phyloP scores from a whole-genome alignment of 2,797 vertebrate species.

The Halcyon chelicuti region DNA sequence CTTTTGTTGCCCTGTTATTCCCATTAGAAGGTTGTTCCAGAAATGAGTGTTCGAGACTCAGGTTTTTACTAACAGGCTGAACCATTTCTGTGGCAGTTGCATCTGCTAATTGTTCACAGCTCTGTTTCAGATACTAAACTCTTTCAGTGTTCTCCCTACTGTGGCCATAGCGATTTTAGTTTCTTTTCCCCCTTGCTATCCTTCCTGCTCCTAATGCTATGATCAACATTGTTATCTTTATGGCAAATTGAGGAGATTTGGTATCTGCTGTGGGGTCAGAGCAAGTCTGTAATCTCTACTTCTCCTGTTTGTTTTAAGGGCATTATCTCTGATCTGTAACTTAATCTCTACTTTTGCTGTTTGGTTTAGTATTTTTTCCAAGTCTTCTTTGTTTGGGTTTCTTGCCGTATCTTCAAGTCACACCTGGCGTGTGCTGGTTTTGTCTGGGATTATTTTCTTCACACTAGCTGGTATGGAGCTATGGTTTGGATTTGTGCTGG shows the following conservation, averaged over 20 bases:
- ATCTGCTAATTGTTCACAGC: neutral
- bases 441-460: neutral
- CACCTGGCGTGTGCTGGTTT: neutral
- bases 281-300: neutral
- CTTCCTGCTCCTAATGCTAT: neutral
- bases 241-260: neutral
- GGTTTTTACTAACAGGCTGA: neutral
- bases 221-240: neutral
- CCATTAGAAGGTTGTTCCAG: neutral
- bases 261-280: neutral
- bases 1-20: neutral
- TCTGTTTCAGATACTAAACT: neutral
- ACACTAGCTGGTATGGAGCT: neutral
- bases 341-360: neutral
- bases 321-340: neutral
- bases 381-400: neutral
- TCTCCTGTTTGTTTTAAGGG: neutral
- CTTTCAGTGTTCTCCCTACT: neutral
- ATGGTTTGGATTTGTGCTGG: neutral
- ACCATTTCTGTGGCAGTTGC: neutral
- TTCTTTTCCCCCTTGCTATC: neutral
- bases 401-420: neutral
- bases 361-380: neutral
- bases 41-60: neutral
- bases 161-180: neutral